A percentile compares a stretch with the other conserved stretches of the same genome.
These are phyloP conservation scores for Nycticorax nycticorax DNA, from an alignment of 2,113 vertebrate genomes.

Conservation along the genomic window DNA sequence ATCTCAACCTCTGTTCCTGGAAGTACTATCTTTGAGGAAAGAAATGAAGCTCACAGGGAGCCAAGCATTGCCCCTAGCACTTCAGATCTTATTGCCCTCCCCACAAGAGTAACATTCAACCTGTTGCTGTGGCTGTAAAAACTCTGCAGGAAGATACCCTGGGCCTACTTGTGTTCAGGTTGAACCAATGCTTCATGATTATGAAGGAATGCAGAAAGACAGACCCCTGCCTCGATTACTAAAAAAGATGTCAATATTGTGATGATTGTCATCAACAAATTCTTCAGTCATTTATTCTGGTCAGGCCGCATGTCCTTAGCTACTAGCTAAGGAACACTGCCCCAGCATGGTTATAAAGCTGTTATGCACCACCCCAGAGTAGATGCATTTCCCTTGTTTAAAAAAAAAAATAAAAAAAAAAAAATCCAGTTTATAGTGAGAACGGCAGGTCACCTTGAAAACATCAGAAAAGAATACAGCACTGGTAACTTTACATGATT, in stretches of 20 bases:
- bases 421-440: background rate
- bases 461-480: background rate
- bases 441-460: conserved; percentile 30
- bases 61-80: background rate
- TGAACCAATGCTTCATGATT: background rate
- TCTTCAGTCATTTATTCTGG: background rate
- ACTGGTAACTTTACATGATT: background rate
- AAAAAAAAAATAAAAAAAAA: background rate
- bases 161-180: background rate
- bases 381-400: background rate
- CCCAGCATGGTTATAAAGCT: background rate
- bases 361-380: background rate
- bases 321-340: background rate
- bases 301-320: background rate
- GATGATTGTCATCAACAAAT: background rate
- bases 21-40: background rate
- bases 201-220: background rate
- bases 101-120: background rate
- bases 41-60: background rate
- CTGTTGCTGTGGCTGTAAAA: background rate
- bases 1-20: background rate
- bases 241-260: background rate
- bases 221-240: accelerated
- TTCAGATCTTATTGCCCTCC: background rate
- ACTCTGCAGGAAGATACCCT: background rate